These are phyloP conservation scores for Spodoptera litura DNA, from an alignment of 1,140 invertebrate genomes.

Conservation along the genomic window DNA sequence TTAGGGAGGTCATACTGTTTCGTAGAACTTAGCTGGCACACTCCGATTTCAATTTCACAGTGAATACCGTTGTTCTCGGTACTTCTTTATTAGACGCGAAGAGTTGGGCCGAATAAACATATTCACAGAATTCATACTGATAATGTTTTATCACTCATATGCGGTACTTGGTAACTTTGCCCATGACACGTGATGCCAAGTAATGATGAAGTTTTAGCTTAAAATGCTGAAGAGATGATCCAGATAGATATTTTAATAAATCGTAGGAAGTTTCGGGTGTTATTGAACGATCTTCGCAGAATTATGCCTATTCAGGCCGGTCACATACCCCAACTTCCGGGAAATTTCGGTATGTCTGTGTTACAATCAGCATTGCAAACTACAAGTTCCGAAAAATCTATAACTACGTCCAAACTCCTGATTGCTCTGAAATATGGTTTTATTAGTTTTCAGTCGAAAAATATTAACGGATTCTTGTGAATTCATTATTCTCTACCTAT, in stretches of 20 bases:
- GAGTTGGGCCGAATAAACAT: slow-evolving; percentile 61
- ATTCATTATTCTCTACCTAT: no score
- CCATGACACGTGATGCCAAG: not conserved
- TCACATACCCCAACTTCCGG: slow-evolving; percentile 8
- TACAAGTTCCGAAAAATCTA: slow-evolving; percentile 9
- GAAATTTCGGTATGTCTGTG: slow-evolving; percentile 18
- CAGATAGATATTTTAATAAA: not conserved
- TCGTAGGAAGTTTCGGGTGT: not conserved
- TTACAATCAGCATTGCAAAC: slow-evolving; percentile 30
- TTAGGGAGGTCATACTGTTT: slow-evolving; percentile 59
- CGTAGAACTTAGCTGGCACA: slow-evolving; percentile 58
- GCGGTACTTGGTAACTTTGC: slow-evolving; percentile 12
- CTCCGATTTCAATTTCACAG: slow-evolving; percentile 71
- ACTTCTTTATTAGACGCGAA: slow-evolving; percentile 65
- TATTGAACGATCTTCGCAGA: slow-evolving; percentile 8
- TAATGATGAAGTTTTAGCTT: not conserved
- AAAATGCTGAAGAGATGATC: not conserved
- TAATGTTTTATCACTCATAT: slow-evolving; percentile 56
- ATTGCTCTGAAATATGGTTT: no score
- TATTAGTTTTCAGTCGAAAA: no score
- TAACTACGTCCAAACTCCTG: not conserved
- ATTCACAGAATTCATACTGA: slow-evolving; percentile 68
- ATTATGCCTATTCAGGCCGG: slow-evolving; percentile 5
- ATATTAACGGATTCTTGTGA: no score
- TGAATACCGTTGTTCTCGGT: slow-evolving; percentile 75